Conservation (phyloP, 2,888 invertebrate species). For the Leucophenga maculata region DNA sequence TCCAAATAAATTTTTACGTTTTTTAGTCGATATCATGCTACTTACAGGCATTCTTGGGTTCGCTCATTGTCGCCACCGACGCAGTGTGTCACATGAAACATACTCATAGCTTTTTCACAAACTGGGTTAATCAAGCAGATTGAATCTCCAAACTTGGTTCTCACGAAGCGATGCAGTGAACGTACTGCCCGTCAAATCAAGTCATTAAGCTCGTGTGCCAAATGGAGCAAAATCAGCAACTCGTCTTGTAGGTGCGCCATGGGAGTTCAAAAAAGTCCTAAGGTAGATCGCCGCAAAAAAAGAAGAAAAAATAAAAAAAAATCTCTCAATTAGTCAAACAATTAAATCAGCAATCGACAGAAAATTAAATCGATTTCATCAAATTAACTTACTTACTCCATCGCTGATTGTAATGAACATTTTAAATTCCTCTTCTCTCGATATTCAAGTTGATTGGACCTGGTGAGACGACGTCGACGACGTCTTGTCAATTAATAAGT, state of each 20-base stretch:
- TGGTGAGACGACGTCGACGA: too few relatives aligned
- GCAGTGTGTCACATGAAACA: slow-evolving; percentile 42
- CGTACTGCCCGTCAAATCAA: slow-evolving; percentile 56
- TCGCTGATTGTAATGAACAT: slow-evolving; percentile 27
- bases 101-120: slow-evolving; percentile 30
- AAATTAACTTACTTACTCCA: slow-evolving; percentile 34
- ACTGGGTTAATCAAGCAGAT: slow-evolving; percentile 58
- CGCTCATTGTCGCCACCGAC: slow-evolving; percentile 55
- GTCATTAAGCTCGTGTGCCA: slow-evolving; percentile 65
- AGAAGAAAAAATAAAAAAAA: slow-evolving; percentile 50
- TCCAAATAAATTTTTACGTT: slow-evolving; percentile 61
- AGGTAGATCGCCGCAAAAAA: background rate
- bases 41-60: slow-evolving; percentile 52
- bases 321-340: slow-evolving; percentile 72
- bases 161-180: slow-evolving; percentile 32
- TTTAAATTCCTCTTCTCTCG: slow-evolving; percentile 16
- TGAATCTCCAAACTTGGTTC: slow-evolving; percentile 47
- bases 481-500: too few relatives aligned
- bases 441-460: background rate
- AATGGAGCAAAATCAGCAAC: slow-evolving; percentile 58
- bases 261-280: slow-evolving; percentile 54
- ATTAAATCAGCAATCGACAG: slow-evolving; percentile 70
- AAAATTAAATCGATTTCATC: slow-evolving; percentile 52
- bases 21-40: slow-evolving; percentile 39
- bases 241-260: slow-evolving; percentile 52